Evolutionary conservation across 1,140 invertebrate genomes (phyloP), one percentile per base, ranked within the genome.

Genomic region (Stegodyphus dumicola): DNA sequence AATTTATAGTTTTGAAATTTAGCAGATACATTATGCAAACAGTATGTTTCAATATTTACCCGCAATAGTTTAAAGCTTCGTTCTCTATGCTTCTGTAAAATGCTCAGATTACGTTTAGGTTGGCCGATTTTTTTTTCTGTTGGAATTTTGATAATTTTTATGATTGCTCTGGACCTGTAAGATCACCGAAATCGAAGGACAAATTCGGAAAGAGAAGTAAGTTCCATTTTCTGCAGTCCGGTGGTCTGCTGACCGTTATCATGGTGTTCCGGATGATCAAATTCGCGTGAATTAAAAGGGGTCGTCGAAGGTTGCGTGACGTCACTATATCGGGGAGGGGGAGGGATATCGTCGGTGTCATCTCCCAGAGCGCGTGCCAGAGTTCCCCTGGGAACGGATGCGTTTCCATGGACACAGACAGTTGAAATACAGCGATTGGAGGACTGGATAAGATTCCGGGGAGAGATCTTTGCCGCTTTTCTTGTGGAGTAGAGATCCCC

Each of bases 271-370:
- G 79, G 70, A 81, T 81, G 79, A 74, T 54, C 67, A 81, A 74
- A 81, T 81, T 74, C 79, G 70, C 53, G 48, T 17, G 79, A 81
- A 81, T 81, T 81, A 81, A 81, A 81, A 81, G 79, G 70, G 79
- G 79, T 73, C 51, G 52, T 74, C 51, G 6, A n/a, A 15, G 71
- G 51, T 56, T 51, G 67, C 54, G 79, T 81, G 69, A 81, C 79
- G 79, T 81, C 79, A 81, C 53, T 60, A 11, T 51, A 18, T 17
- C 64, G 18, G 65, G 65, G 65, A 51, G 51, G n/a, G 6, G 7
- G 11, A 15, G 64, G 33, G 69, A 70, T 80, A 80, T 80, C 77
- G 66, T 15, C 33, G 53, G 77, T 80, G 77, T 80, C 66, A 71
- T 80, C 66, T 80, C 67, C 33, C 77, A 9, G 67, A 67, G 17